Evolutionary conservation across 2,113 vertebrate species (phyloP).

Genomic region (Pygoscelis antarcticus): DNA sequence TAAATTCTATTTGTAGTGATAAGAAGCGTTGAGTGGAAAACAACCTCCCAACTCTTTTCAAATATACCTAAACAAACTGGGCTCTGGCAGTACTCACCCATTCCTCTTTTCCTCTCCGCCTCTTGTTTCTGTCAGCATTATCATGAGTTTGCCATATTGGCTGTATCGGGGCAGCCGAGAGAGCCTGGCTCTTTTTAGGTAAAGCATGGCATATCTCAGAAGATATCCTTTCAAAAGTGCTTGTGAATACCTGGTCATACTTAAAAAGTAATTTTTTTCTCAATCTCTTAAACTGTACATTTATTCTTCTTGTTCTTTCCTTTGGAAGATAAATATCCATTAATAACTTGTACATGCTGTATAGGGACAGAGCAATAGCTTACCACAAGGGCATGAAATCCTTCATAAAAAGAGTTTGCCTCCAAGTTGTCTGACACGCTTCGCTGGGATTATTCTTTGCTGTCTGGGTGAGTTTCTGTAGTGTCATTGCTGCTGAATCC

Average conservation of each 20-base stretch:
- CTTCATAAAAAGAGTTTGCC: not conserved
- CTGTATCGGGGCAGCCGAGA: not conserved
- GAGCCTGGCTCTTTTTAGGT: not conserved
- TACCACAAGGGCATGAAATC: not conserved
- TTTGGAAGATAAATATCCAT: not conserved
- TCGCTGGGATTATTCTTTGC: not conserved
- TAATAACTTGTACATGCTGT: not conserved
- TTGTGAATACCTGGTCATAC: not conserved
- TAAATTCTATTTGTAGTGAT: not conserved
- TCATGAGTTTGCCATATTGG: not conserved
- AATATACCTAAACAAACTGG: not conserved
- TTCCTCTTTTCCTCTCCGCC: not conserved
- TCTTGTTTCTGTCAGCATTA: not conserved
- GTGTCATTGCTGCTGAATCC: not conserved
- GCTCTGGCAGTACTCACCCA: not conserved
- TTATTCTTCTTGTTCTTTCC: not conserved
- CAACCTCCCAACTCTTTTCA: not conserved
- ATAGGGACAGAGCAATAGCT: not conserved
- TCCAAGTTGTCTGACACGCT: not conserved
- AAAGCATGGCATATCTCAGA: not conserved
- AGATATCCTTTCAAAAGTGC: not conserved
- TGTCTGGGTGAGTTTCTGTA: not conserved
- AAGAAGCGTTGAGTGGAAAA: not conserved
- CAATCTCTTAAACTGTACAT: not conserved
- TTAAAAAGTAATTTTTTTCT: not conserved